Conservation (phyloP, 2,888 invertebrate species). For the Saturnia japonica region DNA sequence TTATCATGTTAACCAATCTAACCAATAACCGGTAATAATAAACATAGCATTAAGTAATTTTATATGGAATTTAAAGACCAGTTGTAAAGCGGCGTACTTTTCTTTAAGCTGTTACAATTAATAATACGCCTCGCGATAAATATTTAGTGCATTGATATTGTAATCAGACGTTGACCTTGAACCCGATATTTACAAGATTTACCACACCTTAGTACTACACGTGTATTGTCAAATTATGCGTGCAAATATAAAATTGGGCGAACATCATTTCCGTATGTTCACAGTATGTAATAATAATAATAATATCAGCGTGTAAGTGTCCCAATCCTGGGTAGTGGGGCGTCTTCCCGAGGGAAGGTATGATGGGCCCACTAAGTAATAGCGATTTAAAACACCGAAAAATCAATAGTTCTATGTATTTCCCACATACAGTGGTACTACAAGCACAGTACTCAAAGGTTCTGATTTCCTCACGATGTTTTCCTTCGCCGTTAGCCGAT, state of each 20-base stretch:
- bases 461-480: too few relatives aligned
- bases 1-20: not conserved
- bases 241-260: not conserved
- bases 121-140: constrained; percentile 11
- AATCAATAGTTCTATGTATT: too few relatives aligned
- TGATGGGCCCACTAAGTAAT: too few relatives aligned
- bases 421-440: too few relatives aligned
- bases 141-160: constrained; percentile 13
- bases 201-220: not conserved
- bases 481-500: too few relatives aligned
- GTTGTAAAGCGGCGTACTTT: not conserved
- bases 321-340: too few relatives aligned
- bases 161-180: constrained; percentile 33
- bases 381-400: too few relatives aligned
- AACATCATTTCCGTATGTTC: not conserved
- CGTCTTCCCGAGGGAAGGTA: too few relatives aligned
- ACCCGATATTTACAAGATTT: too few relatives aligned
- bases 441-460: too few relatives aligned
- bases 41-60: not conserved
- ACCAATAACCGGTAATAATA: not conserved
- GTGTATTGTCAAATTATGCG: not conserved
- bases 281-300: not conserved
- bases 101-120: not conserved
- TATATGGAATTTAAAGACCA: constrained; percentile 2
- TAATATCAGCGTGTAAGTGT: too few relatives aligned